Base-by-base conservation (phyloP, 2,888 invertebrate species). In the Leucania comma region DNA sequence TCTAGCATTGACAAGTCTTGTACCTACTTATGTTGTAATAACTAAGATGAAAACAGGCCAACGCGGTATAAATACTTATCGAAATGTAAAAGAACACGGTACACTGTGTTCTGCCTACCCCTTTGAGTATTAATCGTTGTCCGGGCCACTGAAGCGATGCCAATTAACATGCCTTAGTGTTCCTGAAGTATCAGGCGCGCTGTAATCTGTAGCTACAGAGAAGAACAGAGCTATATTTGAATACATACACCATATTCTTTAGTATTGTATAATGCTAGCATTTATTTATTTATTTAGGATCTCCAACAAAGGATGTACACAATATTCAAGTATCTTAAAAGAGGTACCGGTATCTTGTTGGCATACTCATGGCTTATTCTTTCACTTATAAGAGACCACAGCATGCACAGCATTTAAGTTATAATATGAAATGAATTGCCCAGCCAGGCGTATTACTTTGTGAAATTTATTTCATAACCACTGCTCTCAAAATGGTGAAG, bases 61-160 rank as follows among this genome's bases (percentile, higher is more conserved):
- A 42, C 29, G n/a, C 22, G 12, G 17, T 50, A 62, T 22, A 56
- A 59, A 59, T 59, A 38, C n/a, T 35, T 22, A 51, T 26, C 5
- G 17, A 26, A 38, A 50, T 26, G 42, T 57, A 22, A 56, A 35
- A 62, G 42, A 59, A 24, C 57, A 35, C 4, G 14, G 22, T 42
- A 48, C 38, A 9, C 20, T 4, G 29, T 38, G 2, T 14, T 6
- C 58, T 72, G 72, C 48, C 42, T 57, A 61, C 42, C 67, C 70
- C 59, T 80, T 74, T 73, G 64, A 79, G 64, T 61, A 32, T 50
- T 32, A 61, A 50, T 3, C 60, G 65, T 14, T 17, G 48, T 64
- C 65, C 80, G 60, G 58, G 60, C 53, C 75, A 80, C 20, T 75
- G 80, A 61, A 75, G 80, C 65, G 75, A 61, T 26, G 24, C 32